Evolutionary conservation across 2,113 vertebrate species (phyloP).

Genomic region (Lophura nycthemera): DNA sequence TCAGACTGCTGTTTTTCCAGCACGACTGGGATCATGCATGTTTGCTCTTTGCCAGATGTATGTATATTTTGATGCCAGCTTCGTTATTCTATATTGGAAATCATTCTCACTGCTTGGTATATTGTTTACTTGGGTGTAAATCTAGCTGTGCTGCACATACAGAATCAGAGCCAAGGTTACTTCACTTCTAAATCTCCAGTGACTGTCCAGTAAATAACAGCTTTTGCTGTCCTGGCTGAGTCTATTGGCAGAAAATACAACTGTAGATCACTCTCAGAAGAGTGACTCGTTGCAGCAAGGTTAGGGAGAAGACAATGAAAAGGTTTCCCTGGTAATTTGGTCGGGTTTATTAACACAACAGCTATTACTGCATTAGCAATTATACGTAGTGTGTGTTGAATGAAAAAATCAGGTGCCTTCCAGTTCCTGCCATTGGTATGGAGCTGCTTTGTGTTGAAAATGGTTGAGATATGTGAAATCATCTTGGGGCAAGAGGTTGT

Average conservation of each 20-base stretch:
- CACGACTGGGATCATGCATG: neutral
- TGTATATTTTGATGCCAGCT: neutral
- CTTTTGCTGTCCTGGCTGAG: neutral
- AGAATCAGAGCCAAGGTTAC: constrained; percentile 18
- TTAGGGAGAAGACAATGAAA: neutral
- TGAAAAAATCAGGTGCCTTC: neutral
- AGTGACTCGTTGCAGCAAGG: neutral
- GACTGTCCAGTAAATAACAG: constrained; percentile 45
- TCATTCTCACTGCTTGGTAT: neutral
- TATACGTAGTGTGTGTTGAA: neutral
- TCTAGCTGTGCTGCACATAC: neutral
- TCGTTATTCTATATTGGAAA: neutral
- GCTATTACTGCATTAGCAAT: constrained; percentile 18
- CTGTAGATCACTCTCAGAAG: constrained; percentile 1
- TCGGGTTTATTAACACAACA: constrained; percentile 7
- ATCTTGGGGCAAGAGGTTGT: neutral
- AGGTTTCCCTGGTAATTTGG: neutral
- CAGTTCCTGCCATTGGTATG: neutral
- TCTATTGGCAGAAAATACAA: constrained; percentile 19
- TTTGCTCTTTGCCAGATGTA: neutral
- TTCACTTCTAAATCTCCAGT: constrained; percentile 47
- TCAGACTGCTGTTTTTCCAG: neutral
- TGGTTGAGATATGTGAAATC: neutral
- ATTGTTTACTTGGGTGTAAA: neutral
- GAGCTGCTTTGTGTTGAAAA: neutral